These are phyloP conservation scores for Ceratina japonica DNA, from an alignment of 1,140 invertebrate genomes.

Conservation along the genomic window DNA sequence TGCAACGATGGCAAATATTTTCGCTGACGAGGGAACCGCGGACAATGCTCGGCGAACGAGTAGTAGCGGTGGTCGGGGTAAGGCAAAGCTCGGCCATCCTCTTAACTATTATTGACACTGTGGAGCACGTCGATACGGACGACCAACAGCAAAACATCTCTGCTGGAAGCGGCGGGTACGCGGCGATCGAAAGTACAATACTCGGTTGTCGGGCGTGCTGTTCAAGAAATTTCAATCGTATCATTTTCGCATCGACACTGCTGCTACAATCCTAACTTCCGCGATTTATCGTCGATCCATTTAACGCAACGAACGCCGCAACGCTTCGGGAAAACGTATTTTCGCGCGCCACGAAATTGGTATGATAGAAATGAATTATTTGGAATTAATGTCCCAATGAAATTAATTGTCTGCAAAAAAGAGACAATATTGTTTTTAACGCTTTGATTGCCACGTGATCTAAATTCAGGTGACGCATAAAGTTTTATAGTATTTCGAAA, in stretches of 20 bases:
- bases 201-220: background rate
- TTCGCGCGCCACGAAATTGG: too few relatives aligned
- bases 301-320: conserved; percentile 18
- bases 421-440: too few relatives aligned
- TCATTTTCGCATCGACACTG: conserved; percentile 18
- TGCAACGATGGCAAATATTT: conserved; percentile 32
- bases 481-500: too few relatives aligned
- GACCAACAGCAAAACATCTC: background rate
- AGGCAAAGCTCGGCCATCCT: conserved; percentile 20
- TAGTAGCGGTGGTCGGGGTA: background rate
- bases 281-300: conserved; percentile 2
- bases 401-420: too few relatives aligned
- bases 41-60: conserved; percentile 9
- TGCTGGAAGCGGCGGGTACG: background rate
- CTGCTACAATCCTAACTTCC: background rate
- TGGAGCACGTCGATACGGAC: conserved; percentile 19
- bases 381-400: too few relatives aligned
- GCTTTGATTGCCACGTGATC: too few relatives aligned
- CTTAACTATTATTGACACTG: conserved; percentile 44
- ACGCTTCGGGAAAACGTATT: too few relatives aligned
- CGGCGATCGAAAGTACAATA: too few relatives aligned
- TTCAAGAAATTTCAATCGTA: conserved; percentile 9
- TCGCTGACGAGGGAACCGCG: conserved; percentile 26
- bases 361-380: too few relatives aligned
- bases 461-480: too few relatives aligned